These are phyloP conservation scores for Xestia c-nigrum DNA, from an alignment of 2,888 invertebrate genomes.

Conservation along the genomic window DNA sequence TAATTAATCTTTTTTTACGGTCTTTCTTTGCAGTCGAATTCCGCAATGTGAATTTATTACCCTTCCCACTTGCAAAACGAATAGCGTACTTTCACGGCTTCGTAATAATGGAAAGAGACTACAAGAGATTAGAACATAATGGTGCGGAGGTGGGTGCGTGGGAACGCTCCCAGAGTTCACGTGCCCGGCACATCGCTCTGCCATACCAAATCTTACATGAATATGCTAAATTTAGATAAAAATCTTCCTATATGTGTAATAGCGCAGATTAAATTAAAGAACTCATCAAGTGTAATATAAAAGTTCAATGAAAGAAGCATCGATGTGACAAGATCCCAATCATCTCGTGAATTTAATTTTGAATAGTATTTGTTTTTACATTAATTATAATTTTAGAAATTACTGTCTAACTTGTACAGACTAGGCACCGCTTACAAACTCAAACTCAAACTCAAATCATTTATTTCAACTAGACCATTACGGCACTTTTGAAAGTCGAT, in stretches of 20 bases:
- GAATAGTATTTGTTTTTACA: not conserved
- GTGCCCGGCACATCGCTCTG: constrained; percentile 85
- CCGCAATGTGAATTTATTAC: constrained; percentile 73
- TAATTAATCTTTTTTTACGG: constrained; percentile 20
- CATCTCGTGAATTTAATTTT: constrained; percentile 8
- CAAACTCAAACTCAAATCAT: no score
- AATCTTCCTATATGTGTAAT: constrained; percentile 62
- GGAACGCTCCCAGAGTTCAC: constrained; percentile 90
- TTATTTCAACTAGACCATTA: no score
- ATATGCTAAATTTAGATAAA: constrained; percentile 87
- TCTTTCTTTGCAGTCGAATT: constrained; percentile 64
- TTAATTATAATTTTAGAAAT: not conserved
- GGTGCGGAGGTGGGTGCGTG: constrained; percentile 90
- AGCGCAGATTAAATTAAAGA: constrained; percentile 70
- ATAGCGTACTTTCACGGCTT: constrained; percentile 88
- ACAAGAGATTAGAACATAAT: constrained; percentile 90
- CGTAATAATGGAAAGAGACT: constrained; percentile 89
- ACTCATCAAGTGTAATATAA: constrained; percentile 74
- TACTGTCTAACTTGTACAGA: not conserved
- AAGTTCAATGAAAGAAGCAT: constrained; percentile 57
- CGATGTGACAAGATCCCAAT: constrained; percentile 15
- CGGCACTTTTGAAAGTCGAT: no score
- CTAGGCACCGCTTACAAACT: not conserved
- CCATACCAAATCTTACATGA: constrained; percentile 88
- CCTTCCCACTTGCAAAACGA: constrained; percentile 84